Percentiles rank a stretch among this genome's conserved stretches.
phyloP scores from a whole-genome alignment of 2,797 vertebrate species.

The Setipinna tenuifilis region DNA sequence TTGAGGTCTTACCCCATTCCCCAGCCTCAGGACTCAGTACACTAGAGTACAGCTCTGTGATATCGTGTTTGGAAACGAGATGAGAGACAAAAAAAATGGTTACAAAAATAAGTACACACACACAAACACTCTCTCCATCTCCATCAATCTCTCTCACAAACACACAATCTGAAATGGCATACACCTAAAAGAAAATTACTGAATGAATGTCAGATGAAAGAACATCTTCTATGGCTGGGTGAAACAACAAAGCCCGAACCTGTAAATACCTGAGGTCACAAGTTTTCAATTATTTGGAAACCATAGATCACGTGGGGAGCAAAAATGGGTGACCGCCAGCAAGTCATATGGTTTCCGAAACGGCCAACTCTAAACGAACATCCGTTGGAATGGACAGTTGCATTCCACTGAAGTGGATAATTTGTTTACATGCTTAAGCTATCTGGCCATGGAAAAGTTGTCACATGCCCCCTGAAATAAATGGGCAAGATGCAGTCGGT shows the following conservation, averaged over 20 bases:
- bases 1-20: slow-evolving; percentile 77
- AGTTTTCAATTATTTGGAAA: slow-evolving; percentile 66
- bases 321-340: slow-evolving; percentile 66
- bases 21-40: slow-evolving; percentile 72
- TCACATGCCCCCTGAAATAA: slow-evolving; percentile 28
- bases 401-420: slow-evolving; percentile 32
- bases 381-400: slow-evolving; percentile 28
- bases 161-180: slow-evolving; percentile 16
- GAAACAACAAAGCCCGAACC: neutral
- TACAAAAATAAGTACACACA: slow-evolving; percentile 5
- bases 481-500: slow-evolving; percentile 19
- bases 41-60: slow-evolving; percentile 75
- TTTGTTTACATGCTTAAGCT: slow-evolving; percentile 44
- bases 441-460: slow-evolving; percentile 32
- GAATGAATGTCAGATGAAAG: neutral
- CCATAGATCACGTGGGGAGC: slow-evolving; percentile 65
- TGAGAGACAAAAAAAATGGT: slow-evolving; percentile 31
- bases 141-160: neutral
- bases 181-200: neutral
- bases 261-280: slow-evolving; percentile 71
- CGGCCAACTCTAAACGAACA: slow-evolving; percentile 49
- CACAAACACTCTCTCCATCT: neutral
- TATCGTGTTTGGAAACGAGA: slow-evolving; percentile 41
- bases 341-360: slow-evolving; percentile 66
- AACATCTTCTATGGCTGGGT: neutral